phyloP scores from a whole-genome alignment of 2,113 vertebrate species.

The Barnardius zonarius region DNA sequence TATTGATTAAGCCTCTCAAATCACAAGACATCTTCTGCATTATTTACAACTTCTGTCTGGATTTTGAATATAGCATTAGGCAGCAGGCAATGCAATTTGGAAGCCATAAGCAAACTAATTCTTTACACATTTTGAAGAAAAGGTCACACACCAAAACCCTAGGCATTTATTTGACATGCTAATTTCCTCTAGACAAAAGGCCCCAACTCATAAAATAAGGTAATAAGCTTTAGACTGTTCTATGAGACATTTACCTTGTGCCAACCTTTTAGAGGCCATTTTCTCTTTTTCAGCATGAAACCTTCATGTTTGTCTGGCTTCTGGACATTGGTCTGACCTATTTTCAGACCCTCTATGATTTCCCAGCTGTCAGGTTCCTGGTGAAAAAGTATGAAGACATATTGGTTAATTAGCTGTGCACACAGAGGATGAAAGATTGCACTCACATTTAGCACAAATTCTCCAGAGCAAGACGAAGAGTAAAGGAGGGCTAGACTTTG shows the following conservation, averaged over 20 bases:
- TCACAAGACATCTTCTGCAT: background rate
- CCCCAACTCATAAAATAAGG: background rate
- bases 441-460: background rate
- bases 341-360: constrained; percentile 98
- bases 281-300: constrained; percentile 98
- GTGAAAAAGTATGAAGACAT: constrained; percentile 44
- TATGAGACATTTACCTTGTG: constrained; percentile 85
- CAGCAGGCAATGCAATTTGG: background rate
- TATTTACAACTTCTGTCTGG: background rate
- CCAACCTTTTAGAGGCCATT: constrained; percentile 99
- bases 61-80: background rate
- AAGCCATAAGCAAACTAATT: background rate
- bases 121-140: background rate
- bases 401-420: background rate
- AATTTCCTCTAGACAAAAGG: background rate
- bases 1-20: background rate
- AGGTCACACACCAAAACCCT: background rate
- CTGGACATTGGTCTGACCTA: constrained; percentile 94
- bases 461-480: background rate
- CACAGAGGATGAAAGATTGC: background rate
- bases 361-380: constrained; percentile 98
- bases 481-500: background rate
- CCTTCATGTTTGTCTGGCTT: constrained; percentile 97
- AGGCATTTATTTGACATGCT: background rate
- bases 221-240: background rate